These are phyloP conservation scores for Micropoecilia bifurca DNA, from an alignment of 2,797 vertebrate species.

Conservation along the genomic window DNA sequence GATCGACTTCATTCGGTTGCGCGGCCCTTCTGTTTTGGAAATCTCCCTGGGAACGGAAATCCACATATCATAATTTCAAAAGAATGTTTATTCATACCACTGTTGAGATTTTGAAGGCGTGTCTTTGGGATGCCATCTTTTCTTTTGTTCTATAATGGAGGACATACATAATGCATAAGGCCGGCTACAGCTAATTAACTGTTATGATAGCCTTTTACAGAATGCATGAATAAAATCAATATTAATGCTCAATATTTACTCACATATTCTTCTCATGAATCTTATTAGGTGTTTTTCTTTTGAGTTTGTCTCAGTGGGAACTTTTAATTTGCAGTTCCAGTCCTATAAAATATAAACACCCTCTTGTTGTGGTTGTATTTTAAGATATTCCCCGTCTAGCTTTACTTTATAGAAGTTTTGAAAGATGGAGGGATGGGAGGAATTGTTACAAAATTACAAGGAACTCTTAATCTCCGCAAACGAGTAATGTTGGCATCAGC, in stretches of 20 bases:
- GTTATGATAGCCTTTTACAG: slow-evolving; percentile 65
- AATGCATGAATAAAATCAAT: slow-evolving; percentile 78
- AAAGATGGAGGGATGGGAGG: slow-evolving; percentile 20
- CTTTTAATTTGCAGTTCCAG: slow-evolving; percentile 36
- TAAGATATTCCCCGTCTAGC: slow-evolving; percentile 23
- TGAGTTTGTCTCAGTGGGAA: slow-evolving; percentile 39
- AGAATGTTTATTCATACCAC: slow-evolving; percentile 25
- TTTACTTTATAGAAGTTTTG: slow-evolving; percentile 34
- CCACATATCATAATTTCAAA: slow-evolving; percentile 59
- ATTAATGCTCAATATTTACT: slow-evolving; percentile 64
- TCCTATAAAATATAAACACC: slow-evolving; percentile 38
- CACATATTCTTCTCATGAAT: slow-evolving; percentile 59
- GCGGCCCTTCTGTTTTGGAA: slow-evolving; percentile 24
- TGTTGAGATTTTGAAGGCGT: slow-evolving; percentile 36
- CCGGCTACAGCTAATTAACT: slow-evolving; percentile 72
- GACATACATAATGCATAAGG: slow-evolving; percentile 73
- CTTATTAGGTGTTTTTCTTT: slow-evolving; percentile 47
- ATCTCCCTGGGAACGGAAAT: slow-evolving; percentile 27
- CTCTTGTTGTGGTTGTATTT: slow-evolving; percentile 22
- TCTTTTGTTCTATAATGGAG: slow-evolving; percentile 67
- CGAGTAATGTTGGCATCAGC: slow-evolving; percentile 61
- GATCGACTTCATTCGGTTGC: slow-evolving; percentile 24
- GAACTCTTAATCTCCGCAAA: slow-evolving; percentile 49
- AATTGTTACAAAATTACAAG: slow-evolving; percentile 44
- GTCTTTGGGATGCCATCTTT: slow-evolving; percentile 47